phyloP scores from a whole-genome alignment of 1,140 invertebrate species.

The Atta cephalotes region DNA sequence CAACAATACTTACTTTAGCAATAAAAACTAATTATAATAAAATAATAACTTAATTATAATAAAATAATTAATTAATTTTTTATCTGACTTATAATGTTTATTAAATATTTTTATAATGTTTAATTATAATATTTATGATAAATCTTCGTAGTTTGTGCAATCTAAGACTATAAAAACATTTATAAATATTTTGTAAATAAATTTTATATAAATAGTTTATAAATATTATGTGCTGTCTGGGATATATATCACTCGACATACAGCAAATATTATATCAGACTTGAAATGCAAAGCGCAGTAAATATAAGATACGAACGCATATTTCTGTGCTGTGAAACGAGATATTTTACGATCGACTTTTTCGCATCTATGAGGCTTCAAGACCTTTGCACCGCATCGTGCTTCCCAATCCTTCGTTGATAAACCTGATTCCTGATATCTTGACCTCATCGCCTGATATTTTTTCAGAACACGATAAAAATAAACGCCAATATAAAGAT shows the following conservation, averaged over 20 bases:
- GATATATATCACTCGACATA: background rate
- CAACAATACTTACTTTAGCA: no score
- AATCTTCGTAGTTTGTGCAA: no score
- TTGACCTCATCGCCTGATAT: background rate
- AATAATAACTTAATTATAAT: no score
- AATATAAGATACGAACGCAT: background rate
- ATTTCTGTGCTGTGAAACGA: background rate
- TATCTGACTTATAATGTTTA: no score
- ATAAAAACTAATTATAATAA: no score
- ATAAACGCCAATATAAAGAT: background rate
- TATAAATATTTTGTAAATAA: no score
- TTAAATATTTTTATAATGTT: no score
- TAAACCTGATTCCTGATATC: background rate
- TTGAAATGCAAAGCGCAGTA: background rate
- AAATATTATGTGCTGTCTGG: no score
- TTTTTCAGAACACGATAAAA: background rate
- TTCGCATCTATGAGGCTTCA: constrained; percentile 3
- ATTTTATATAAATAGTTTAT: no score
- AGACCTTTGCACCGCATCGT: background rate
- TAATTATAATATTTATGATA: no score
- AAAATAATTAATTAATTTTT: no score
- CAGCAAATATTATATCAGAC: background rate
- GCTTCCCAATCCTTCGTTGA: constrained; percentile 4
- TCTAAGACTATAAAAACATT: no score
- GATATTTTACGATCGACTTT: constrained; percentile 29